Percentiles rank a stretch among this genome's conserved stretches.
These are phyloP conservation scores for Austrofundulus limnaeus DNA, from an alignment of 2,113 vertebrate species.

Conservation along the genomic window DNA sequence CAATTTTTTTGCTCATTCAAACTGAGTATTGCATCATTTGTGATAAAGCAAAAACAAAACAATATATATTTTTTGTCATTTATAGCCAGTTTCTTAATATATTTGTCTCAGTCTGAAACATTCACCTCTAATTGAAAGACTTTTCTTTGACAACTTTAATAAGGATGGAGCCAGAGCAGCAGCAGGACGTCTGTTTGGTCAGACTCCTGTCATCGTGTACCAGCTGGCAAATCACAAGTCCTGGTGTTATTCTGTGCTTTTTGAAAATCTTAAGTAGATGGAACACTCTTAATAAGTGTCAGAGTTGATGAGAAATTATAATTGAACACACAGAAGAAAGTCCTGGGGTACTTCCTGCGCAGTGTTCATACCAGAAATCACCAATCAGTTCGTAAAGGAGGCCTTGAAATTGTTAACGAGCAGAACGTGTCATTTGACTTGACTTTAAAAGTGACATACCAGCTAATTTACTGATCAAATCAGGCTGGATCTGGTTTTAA, in stretches of 20 bases:
- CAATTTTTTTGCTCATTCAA: too few relatives aligned
- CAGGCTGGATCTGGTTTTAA: background rate
- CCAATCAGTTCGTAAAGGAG: background rate
- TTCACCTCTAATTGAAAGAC: background rate
- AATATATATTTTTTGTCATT: too few relatives aligned
- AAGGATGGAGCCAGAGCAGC: background rate
- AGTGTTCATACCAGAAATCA: too few relatives aligned
- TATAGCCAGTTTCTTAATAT: background rate
- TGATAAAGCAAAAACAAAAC: too few relatives aligned
- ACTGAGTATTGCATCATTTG: too few relatives aligned
- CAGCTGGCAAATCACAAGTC: conserved; percentile 13
- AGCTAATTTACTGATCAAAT: too few relatives aligned
- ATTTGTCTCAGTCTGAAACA: conserved; percentile 5
- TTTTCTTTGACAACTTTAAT: conserved; percentile 5
- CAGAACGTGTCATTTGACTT: background rate
- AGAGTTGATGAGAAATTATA: conserved; percentile 6
- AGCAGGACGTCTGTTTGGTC: conserved; percentile 1
- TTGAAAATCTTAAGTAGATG: background rate
- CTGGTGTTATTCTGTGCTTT: background rate
- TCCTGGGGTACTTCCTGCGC: too few relatives aligned
- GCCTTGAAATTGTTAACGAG: background rate
- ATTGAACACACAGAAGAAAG: background rate
- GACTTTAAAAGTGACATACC: background rate
- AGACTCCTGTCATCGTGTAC: background rate
- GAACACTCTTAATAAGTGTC: background rate